Evolutionary conservation across 2,888 invertebrate genomes (phyloP).

Genomic region (Pammene fasciana): DNA sequence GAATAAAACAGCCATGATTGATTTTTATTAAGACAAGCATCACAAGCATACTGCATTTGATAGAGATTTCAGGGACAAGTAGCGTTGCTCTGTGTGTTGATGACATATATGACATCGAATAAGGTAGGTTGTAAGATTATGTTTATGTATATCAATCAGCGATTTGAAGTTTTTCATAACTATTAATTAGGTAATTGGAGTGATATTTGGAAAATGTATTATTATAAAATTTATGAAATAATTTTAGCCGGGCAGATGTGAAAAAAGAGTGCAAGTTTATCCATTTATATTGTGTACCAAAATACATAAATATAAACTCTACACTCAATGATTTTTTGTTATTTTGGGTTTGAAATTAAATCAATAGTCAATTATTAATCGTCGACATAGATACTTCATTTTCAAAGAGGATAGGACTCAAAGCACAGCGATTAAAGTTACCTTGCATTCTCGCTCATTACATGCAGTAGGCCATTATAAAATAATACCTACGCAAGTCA

Average conservation of each 20-base stretch:
- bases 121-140: background rate
- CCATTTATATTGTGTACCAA: background rate
- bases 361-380: conserved; percentile 13
- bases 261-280: background rate
- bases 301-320: background rate
- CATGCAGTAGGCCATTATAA: conserved; percentile 6
- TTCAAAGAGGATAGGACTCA: background rate
- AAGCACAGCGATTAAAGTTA: background rate
- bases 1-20: conserved; percentile 20
- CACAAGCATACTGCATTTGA: background rate
- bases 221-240: too few species aligned
- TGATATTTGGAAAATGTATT: too few species aligned
- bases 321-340: background rate
- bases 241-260: too few species aligned
- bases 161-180: too few species aligned
- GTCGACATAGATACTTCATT: background rate
- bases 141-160: too few species aligned
- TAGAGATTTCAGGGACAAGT: background rate
- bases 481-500: conserved; percentile 20
- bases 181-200: too few species aligned
- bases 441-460: background rate
- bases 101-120: background rate
- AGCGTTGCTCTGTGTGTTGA: background rate
- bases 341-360: conserved; percentile 26
- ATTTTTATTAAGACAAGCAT: conserved; percentile 17